phyloP scores from a whole-genome alignment of 2,888 invertebrate species.

The Dryomyza anilis region DNA sequence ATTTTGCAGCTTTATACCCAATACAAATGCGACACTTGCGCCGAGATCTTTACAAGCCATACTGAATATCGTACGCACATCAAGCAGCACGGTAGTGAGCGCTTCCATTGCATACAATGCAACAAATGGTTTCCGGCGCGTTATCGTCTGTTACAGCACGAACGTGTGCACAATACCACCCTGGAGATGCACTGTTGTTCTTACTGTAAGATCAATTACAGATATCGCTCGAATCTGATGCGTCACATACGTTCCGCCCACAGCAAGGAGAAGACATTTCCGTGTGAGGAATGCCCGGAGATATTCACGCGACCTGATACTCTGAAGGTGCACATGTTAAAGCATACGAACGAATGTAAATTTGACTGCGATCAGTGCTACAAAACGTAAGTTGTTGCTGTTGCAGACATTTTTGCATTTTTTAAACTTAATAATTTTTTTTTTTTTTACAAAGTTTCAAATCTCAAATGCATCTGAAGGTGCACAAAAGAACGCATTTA shows the following conservation, averaged over 20 bases:
- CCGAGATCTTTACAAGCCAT: neutral
- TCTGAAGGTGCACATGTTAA: constrained; percentile 38
- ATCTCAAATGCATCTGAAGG: constrained; percentile 33
- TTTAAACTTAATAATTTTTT: neutral
- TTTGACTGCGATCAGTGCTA: constrained; percentile 35
- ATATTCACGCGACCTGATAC: constrained; percentile 37
- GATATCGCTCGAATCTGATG: constrained; percentile 33
- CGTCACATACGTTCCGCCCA: constrained; percentile 39
- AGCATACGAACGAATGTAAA: constrained; percentile 34
- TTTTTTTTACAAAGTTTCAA: constrained; percentile 34
- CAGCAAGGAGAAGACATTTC: constrained; percentile 23
- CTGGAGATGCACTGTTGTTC: constrained; percentile 29
- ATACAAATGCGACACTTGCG: constrained; percentile 18
- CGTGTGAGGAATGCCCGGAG: constrained; percentile 35
- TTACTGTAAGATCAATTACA: constrained; percentile 29
- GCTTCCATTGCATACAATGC: constrained; percentile 39
- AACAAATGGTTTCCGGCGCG: constrained; percentile 37
- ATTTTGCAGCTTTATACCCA: no score
- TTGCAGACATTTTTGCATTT: neutral
- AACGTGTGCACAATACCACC: constrained; percentile 32
- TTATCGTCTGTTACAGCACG: constrained; percentile 36
- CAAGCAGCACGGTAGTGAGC: constrained; percentile 35
- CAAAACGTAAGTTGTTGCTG: constrained; percentile 29
- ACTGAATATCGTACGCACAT: constrained; percentile 35
- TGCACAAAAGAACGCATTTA: constrained; percentile 33